A percentile compares a stretch with the other conserved stretches of the same genome.
phyloP scores from a whole-genome alignment of 2,888 invertebrate species.

The Andrena dorsata region DNA sequence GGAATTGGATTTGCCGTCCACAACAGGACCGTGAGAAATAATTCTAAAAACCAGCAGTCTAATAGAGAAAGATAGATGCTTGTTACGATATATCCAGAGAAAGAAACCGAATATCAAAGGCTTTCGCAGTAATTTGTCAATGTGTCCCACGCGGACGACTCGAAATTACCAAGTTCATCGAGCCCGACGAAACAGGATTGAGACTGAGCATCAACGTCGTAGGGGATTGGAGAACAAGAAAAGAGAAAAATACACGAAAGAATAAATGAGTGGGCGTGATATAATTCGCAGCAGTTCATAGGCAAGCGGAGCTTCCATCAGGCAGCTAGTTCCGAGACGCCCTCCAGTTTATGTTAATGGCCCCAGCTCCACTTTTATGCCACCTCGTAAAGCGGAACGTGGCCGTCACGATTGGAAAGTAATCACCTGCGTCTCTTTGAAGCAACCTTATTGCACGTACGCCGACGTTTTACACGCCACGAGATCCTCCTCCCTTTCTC shows the following conservation, averaged over 20 bases:
- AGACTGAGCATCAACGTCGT: not conserved
- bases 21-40: too few relatives aligned
- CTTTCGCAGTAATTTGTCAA: not conserved
- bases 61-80: not conserved
- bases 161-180: not conserved
- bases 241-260: slow-evolving; percentile 26
- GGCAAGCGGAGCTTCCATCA: slow-evolving; percentile 21
- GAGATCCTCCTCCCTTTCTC: slow-evolving; percentile 8
- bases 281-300: slow-evolving; percentile 61
- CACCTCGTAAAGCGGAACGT: slow-evolving; percentile 45
- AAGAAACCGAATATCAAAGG: not conserved
- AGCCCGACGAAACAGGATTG: not conserved
- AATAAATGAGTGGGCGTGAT: slow-evolving; percentile 63
- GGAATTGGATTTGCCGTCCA: too few relatives aligned
- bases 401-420: slow-evolving; percentile 35
- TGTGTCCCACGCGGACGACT: not conserved
- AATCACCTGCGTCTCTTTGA: slow-evolving; percentile 34
- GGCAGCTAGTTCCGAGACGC: slow-evolving; percentile 46
- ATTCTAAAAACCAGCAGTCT: too few relatives aligned
- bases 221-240: not conserved
- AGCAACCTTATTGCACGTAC: slow-evolving; percentile 28
- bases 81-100: not conserved
- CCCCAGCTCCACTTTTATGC: slow-evolving; percentile 38
- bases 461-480: slow-evolving; percentile 2
- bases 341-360: slow-evolving; percentile 54